Evolutionary conservation across 37 sponge, comb jelly and placozoan genomes (phyloP).

Genomic region (Theonella swinhoei): DNA sequence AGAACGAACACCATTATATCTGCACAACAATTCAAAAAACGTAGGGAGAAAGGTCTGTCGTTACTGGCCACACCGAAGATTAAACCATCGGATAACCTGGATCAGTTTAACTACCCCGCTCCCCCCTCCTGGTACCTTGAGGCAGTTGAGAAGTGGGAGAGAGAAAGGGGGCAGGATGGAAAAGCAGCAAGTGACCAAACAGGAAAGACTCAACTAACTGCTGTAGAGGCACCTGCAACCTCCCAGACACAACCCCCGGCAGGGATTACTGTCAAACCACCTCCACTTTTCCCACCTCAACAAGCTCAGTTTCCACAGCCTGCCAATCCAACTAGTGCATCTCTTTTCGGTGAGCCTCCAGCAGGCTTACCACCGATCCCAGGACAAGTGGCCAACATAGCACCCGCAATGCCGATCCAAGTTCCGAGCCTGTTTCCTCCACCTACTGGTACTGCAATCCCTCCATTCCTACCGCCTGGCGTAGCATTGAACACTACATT

Average conservation of each 20-base stretch:
- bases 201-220: not conserved
- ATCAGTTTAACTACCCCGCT: conserved; percentile 65
- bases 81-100: conserved; percentile 10
- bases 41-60: conserved; percentile 34
- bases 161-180: conserved; percentile 9
- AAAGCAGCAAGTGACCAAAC: not conserved
- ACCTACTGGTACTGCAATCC: not conserved
- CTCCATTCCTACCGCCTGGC: not conserved
- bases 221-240: not conserved
- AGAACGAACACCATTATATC: not conserved
- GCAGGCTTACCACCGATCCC: not conserved
- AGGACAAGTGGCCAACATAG: not conserved
- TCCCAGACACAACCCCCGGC: not conserved
- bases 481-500: not conserved
- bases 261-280: not conserved
- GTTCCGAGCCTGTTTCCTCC: not conserved
- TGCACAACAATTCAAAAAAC: conserved; percentile 15
- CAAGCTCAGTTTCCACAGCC: not conserved
- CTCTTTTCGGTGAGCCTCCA: not conserved
- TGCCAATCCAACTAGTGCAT: not conserved
- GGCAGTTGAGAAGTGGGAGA: conserved; percentile 45
- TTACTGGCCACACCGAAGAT: conserved; percentile 44
- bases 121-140: conserved; percentile 68
- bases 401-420: not conserved
- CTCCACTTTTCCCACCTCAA: not conserved